These are phyloP conservation scores for Meleagris gallopavo DNA, from an alignment of 2,113 vertebrate species.

Conservation along the genomic window DNA sequence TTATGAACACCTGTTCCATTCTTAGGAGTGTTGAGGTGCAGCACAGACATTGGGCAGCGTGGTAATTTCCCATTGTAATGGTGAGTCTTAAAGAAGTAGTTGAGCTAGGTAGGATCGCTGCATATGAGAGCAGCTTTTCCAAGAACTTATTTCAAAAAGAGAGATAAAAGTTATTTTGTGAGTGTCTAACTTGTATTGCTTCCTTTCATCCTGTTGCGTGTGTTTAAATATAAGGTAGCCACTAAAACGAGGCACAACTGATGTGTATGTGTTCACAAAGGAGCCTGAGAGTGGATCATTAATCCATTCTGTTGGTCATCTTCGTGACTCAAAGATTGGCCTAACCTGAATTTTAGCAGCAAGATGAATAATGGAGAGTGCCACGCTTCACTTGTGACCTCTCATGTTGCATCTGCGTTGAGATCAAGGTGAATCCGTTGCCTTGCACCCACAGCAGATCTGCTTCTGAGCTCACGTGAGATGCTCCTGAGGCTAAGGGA, in stretches of 20 bases:
- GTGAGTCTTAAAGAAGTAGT: conserved; percentile 5
- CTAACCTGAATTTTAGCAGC: neutral
- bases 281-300: neutral
- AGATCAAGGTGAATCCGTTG: neutral
- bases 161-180: neutral
- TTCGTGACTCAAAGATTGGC: neutral
- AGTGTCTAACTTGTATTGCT: neutral
- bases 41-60: neutral
- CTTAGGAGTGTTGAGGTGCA: neutral
- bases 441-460: neutral
- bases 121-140: conserved; percentile 26
- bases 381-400: neutral
- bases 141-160: neutral
- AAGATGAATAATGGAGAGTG: neutral
- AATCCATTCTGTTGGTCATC: neutral
- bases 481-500: neutral
- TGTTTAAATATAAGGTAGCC: neutral
- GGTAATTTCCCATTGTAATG: conserved; percentile 17
- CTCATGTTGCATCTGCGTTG: neutral
- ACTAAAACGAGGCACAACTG: neutral
- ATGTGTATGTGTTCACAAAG: neutral
- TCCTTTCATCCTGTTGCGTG: neutral
- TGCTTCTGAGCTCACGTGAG: neutral
- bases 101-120: neutral
- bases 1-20: neutral